Percentiles rank a stretch among this genome's conserved stretches.
These are phyloP conservation scores for Pelmatolapia mariae DNA, from an alignment of 2,113 vertebrate genomes.

Conservation along the genomic window DNA sequence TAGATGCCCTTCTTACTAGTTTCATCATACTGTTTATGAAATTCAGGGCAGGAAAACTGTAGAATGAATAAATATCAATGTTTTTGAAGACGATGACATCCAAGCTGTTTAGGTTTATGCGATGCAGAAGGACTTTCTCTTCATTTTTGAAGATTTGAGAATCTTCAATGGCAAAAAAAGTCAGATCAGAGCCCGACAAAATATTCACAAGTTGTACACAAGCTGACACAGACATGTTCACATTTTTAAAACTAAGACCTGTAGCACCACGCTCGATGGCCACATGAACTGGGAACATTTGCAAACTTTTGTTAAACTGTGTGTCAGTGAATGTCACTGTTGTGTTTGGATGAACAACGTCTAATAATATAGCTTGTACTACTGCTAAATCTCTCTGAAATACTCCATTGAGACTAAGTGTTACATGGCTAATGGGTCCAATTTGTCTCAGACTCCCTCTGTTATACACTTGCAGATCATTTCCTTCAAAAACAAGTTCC, in stretches of 20 bases:
- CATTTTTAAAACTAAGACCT: slow-evolving; percentile 55
- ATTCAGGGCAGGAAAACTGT: rapidly evolving
- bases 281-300: background rate
- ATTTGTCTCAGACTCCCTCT: slow-evolving; percentile 53
- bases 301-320: rapidly evolving
- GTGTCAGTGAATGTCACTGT: slow-evolving; percentile 66
- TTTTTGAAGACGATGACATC: rapidly evolving
- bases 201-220: background rate
- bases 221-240: slow-evolving; percentile 16
- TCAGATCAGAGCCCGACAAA: background rate
- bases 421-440: slow-evolving; percentile 37
- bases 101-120: too few relatives aligned
- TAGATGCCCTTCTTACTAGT: too few relatives aligned
- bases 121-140: too few relatives aligned
- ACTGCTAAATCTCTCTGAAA: background rate
- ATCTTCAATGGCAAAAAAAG: too few relatives aligned
- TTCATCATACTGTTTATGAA: too few relatives aligned
- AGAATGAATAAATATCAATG: too few relatives aligned
- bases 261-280: background rate
- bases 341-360: slow-evolving; percentile 54
- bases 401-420: slow-evolving; percentile 33
- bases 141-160: too few relatives aligned
- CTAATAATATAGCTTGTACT: slow-evolving; percentile 47
- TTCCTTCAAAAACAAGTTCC: slow-evolving; percentile 65
- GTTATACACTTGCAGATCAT: slow-evolving; percentile 53